Conservation (phyloP, 2,888 invertebrate genomes). For the Tiliacea citrago region DNA sequence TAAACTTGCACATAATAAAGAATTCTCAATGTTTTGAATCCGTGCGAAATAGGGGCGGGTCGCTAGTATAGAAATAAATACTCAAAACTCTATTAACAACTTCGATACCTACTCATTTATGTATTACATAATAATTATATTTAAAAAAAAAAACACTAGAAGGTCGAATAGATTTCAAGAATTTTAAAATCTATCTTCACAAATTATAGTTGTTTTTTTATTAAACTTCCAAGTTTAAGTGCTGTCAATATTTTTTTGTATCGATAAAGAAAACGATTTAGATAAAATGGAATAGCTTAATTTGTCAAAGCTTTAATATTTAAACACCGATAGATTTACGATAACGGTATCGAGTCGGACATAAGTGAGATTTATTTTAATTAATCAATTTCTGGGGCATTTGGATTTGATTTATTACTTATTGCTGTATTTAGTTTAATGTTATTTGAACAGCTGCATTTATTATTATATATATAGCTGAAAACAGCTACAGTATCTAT, state of each 20-base stretch:
- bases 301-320: conserved; percentile 65
- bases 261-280: conserved; percentile 56
- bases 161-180: conserved; percentile 28
- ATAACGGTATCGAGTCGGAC: conserved; percentile 56
- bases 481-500: conserved; percentile 3
- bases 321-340: conserved; percentile 62
- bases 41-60: too few species aligned
- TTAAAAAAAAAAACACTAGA: neutral
- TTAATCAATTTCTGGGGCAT: conserved; percentile 64
- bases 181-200: conserved; percentile 24
- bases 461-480: conserved; percentile 15
- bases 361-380: conserved; percentile 59
- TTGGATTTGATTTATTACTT: conserved; percentile 60
- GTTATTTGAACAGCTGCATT: conserved; percentile 51
- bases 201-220: conserved; percentile 22
- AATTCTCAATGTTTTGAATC: too few species aligned
- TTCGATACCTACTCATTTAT: conserved; percentile 2
- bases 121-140: neutral
- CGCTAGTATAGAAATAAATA: neutral
- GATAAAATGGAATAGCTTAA: conserved; percentile 64
- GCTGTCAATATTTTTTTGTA: conserved; percentile 45
- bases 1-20: too few species aligned
- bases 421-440: conserved; percentile 50
- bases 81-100: conserved; percentile 21
- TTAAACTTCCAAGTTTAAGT: conserved; percentile 42